Base-by-base conservation (phyloP, 2,113 vertebrate species). In the Triplophysa dalaica region DNA sequence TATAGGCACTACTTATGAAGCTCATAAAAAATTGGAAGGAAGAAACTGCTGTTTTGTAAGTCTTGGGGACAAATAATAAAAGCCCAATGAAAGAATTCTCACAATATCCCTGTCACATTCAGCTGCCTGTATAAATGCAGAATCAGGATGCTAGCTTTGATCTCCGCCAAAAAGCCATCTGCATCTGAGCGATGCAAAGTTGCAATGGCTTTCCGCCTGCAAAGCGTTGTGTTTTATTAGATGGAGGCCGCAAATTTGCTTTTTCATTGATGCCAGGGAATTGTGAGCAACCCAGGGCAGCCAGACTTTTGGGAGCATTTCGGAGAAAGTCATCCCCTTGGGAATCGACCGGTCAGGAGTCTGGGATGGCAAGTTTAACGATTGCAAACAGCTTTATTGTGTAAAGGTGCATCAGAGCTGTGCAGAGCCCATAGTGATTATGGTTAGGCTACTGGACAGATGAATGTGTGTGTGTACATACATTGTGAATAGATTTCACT, bases 221-320 rank as follows among this genome's bases (percentile, higher is more conserved):
- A 12, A 63, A 50, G 58, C 38, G 50, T 48, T 29, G 45, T 48
- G 41, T 16, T 21, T 50, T 38, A 63, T 75, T 63, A 63, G 45
- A 75, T 75, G 60, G 45, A 48, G 60, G 41, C 60, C 73, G 29
- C 17, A 21, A 13, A 21, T 58, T 24, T 75, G 73, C 60, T 75
- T 63, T 24, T 24, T 45, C 17, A 75, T 21, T 38, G 70, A 75
- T 48, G 73, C 41, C 56, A n/a, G 22, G 22, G 73, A 75, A 16
- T 29, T 74, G 45, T 75, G 22, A 50, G 60, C 56, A 75, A 75
- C 38, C 17, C 43, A 29, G 45, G 12, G 43, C 74, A 58, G 50
- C 50, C 50, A 52, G 54, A 21, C 16, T 54, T 77, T 64, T 29
- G 48, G 43, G n/a, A 77, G 45, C 62, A 77, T 62, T 77, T 77